Percentiles rank a stretch among this genome's conserved stretches.
Conservation (phyloP, 2,797 vertebrate genomes). For the Leptodactylus fallax region DNA sequence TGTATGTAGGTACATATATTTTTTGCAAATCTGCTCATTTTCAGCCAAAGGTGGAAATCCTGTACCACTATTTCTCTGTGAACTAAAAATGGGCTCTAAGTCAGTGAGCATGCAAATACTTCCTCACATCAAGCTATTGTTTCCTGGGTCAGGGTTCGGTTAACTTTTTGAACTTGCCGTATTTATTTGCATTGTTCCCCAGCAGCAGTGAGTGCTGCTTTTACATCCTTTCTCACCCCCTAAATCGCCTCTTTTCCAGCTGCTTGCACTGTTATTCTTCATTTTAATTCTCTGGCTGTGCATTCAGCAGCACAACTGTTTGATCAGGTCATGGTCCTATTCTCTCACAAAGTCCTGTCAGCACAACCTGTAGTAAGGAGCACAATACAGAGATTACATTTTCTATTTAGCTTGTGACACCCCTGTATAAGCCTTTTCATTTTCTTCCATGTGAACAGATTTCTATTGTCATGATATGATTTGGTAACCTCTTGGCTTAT, state of each 20-base stretch:
- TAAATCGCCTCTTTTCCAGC: slow-evolving; percentile 58
- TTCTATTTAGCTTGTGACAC: slow-evolving; percentile 37
- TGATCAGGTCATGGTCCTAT: slow-evolving; percentile 64
- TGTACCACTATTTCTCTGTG: neutral
- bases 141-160: slow-evolving; percentile 76
- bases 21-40: no score
- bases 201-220: slow-evolving; percentile 66
- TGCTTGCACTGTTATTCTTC: slow-evolving; percentile 65
- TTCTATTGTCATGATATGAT: slow-evolving; percentile 12
- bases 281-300: slow-evolving; percentile 55
- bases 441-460: neutral
- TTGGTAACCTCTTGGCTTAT: neutral
- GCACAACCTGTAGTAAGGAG: slow-evolving; percentile 31
- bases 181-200: slow-evolving; percentile 67
- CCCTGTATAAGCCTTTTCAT: slow-evolving; percentile 33
- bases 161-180: slow-evolving; percentile 75
- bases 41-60: neutral
- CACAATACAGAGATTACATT: slow-evolving; percentile 37
- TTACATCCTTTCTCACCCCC: slow-evolving; percentile 57
- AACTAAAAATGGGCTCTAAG: neutral
- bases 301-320: slow-evolving; percentile 64
- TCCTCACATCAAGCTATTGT: slow-evolving; percentile 70
- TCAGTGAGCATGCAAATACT: slow-evolving; percentile 71
- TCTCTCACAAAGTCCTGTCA: slow-evolving; percentile 58
- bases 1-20: no score